Conservation (phyloP, 2,888 invertebrate species). For the Caenorhabditis angaria region DNA sequence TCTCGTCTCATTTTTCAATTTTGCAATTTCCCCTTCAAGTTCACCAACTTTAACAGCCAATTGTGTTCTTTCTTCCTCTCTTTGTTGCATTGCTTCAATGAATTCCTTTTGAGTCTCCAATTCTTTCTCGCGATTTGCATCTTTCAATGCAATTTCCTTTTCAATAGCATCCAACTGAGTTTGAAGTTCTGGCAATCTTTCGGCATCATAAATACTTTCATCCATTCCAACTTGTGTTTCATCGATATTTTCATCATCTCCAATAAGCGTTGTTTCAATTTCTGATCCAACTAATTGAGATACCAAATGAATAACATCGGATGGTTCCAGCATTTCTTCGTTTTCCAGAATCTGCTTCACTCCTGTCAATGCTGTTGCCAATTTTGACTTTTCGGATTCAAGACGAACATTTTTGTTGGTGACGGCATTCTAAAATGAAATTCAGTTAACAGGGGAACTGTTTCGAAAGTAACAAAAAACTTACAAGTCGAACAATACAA, state of each 20-base stretch:
- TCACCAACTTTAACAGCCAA: slow-evolving; percentile 25
- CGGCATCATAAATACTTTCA: slow-evolving; percentile 30
- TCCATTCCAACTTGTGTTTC: slow-evolving; percentile 17
- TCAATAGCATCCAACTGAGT: slow-evolving; percentile 37
- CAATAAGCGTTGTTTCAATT: slow-evolving; percentile 10
- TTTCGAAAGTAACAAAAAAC: no score
- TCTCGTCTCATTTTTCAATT: slow-evolving; percentile 32
- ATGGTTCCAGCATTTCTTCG: slow-evolving; percentile 29
- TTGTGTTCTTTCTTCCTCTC: slow-evolving; percentile 35
- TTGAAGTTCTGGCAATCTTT: slow-evolving; percentile 27
- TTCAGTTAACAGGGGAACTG: neutral
- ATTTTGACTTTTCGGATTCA: slow-evolving; percentile 21
- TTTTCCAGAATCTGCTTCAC: neutral
- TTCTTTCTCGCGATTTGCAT: slow-evolving; percentile 34
- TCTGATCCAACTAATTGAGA: slow-evolving; percentile 17
- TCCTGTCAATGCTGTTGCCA: slow-evolving; percentile 1
- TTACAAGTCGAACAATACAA: slow-evolving; percentile 26
- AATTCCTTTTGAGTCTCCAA: slow-evolving; percentile 26
- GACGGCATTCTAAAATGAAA: slow-evolving; percentile 21
- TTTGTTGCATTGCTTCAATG: slow-evolving; percentile 27
- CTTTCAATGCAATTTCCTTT: slow-evolving; percentile 34
- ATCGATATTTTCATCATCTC: slow-evolving; percentile 15
- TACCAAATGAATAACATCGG: slow-evolving; percentile 17
- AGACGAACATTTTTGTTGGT: slow-evolving; percentile 11
- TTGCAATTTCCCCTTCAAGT: slow-evolving; percentile 38